Base-by-base conservation (phyloP, 2,888 invertebrate genomes). In the Nemapogon koenigi region DNA sequence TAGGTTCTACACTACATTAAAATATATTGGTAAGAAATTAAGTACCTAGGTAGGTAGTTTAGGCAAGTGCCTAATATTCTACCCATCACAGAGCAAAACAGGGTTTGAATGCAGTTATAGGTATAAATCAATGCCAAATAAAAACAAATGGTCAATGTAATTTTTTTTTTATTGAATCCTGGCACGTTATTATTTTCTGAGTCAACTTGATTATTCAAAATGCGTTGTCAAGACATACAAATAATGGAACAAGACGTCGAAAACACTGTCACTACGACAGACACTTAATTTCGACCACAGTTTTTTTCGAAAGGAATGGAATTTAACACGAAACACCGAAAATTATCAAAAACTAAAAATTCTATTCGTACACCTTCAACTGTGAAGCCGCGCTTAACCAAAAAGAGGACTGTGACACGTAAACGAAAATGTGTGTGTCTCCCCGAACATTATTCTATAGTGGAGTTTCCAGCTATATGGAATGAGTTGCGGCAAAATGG, bases 381-480 rank as follows among this genome's bases (percentile, higher is more conserved):
- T 49, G 60, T 67, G 53, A 73, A 72, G 58, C 59, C 70, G 49
- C 70, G 76, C 51, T 56, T 69, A 49, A 53, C 58, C 50, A 78
- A 71, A 64, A 78, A 65, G 58, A 71, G 70, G 61, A 66, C 58
- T 44, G 59, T 71, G 43, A 61, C 67, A 45, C 64, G 72, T 47
- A 75, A 70, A 62, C 63, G 79, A 52, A 83, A 81, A 72, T 85
- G 84, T 65, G 81, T 83, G 50, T 85, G 85, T 59, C 69, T 82
- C 43, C 82, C 84, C 47, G 80, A 80, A 62, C 76, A 81, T 62
- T 78, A 79, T 56, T 81, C 81, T 45, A 66, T 81, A 46, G 81
- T 83, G 44, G 84, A 86, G 57, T 86, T 86, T 58, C 86, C 87
- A 40, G 62, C 80, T 31, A 82, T 87, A 52, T 87, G 87, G 87